Percentiles rank a stretch among this genome's conserved stretches.
Evolutionary conservation across 2,888 invertebrate genomes (phyloP).

Genomic region (Melanostoma scalare): DNA sequence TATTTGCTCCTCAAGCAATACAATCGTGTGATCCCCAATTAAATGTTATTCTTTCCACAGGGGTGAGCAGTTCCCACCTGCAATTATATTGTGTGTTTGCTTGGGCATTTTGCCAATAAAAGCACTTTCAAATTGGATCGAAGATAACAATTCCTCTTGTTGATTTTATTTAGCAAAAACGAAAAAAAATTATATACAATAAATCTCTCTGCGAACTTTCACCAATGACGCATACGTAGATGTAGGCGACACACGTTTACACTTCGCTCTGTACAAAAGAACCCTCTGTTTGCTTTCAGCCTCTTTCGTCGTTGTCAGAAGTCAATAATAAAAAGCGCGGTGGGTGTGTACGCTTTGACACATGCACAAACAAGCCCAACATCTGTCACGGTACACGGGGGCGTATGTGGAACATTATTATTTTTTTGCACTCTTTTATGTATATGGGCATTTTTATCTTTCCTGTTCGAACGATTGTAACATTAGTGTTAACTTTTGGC

Average conservation of each 20-base stretch:
- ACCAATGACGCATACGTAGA: conserved; percentile 21
- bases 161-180: background rate
- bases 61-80: conserved; percentile 12
- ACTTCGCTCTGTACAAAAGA: background rate
- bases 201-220: background rate
- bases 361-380: conserved; percentile 42
- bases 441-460: conserved; percentile 30
- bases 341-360: conserved; percentile 39
- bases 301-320: too few species aligned
- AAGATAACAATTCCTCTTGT: conserved; percentile 6
- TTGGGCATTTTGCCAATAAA: conserved; percentile 13
- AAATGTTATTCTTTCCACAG: conserved; percentile 15
- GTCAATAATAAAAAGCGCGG: too few species aligned
- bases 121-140: background rate
- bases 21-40: background rate
- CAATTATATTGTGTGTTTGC: conserved; percentile 5
- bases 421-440: background rate
- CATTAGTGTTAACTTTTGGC: conserved; percentile 49
- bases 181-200: background rate
- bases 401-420: conserved; percentile 48
- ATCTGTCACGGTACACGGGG: conserved; percentile 55
- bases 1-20: background rate
- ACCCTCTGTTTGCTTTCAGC: background rate
- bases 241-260: conserved; percentile 16
- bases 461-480: conserved; percentile 46